Evolutionary conservation across 2,797 vertebrate species (phyloP).

Genomic region (Enoplosus armatus): DNA sequence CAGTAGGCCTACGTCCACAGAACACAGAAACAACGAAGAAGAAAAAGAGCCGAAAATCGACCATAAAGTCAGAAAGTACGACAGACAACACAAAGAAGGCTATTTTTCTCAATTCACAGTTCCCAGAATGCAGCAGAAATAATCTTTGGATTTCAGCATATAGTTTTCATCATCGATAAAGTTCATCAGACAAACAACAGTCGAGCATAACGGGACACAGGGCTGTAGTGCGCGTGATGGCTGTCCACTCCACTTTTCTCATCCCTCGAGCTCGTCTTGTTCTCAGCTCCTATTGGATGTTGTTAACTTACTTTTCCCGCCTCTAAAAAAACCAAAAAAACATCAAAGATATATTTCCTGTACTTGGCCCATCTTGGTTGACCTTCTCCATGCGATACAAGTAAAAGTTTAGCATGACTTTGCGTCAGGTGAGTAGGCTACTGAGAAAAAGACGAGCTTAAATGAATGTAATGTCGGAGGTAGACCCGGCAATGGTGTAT

Average conservation of each 20-base stretch:
- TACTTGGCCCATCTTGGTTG: background rate
- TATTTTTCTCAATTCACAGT: slow-evolving; percentile 87
- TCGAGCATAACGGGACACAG: slow-evolving; percentile 69
- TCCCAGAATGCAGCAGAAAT: slow-evolving; percentile 91
- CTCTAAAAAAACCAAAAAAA: background rate
- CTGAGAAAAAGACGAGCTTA: too few relatives aligned
- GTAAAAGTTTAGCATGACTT: too few relatives aligned
- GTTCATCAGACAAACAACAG: slow-evolving; percentile 55
- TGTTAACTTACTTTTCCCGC: background rate
- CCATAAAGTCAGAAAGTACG: slow-evolving; percentile 55
- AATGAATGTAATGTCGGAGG: too few relatives aligned
- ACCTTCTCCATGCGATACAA: background rate
- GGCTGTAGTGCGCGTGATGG: background rate
- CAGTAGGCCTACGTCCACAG: slow-evolving; percentile 33
- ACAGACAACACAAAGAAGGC: slow-evolving; percentile 60
- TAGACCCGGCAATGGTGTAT: background rate
- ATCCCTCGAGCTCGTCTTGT: background rate
- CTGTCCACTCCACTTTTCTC: background rate
- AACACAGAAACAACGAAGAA: slow-evolving; percentile 45
- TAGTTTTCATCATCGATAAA: slow-evolving; percentile 58
- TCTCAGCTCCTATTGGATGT: background rate
- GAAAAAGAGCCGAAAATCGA: slow-evolving; percentile 71
- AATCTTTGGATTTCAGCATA: slow-evolving; percentile 95
- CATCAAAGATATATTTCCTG: background rate
- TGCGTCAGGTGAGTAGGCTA: background rate